These are phyloP conservation scores for Anhinga rufa DNA, from an alignment of 2,113 vertebrate genomes.

Conservation along the genomic window DNA sequence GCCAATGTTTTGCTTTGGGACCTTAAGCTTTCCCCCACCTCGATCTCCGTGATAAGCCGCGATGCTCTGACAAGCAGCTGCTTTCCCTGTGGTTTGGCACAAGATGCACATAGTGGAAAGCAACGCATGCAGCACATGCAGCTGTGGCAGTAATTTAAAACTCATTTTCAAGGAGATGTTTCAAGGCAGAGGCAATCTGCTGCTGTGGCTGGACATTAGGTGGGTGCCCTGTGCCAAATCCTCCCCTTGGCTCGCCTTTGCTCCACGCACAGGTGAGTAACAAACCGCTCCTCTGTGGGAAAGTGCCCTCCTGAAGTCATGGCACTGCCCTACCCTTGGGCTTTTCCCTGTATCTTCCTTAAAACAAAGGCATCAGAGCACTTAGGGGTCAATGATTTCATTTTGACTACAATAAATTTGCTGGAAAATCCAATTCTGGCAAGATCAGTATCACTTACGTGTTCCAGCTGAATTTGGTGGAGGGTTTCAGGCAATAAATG, in stretches of 20 bases:
- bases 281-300: not conserved
- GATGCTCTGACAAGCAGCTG: not conserved
- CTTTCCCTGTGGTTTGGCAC: not conserved
- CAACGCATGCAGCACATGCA: no score
- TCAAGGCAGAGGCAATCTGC: not conserved
- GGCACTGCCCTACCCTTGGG: not conserved
- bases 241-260: not conserved
- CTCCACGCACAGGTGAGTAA: not conserved
- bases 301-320: not conserved
- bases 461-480: not conserved
- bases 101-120: not conserved
- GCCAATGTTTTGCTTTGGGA: not conserved
- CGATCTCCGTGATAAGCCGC: not conserved
- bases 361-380: not conserved
- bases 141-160: not conserved
- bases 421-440: not conserved
- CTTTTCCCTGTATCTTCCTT: not conserved
- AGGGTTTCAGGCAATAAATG: not conserved
- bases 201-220: not conserved
- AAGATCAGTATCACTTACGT: fast-evolving
- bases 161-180: not conserved
- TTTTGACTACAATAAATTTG: not conserved
- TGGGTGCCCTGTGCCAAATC: not conserved
- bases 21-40: not conserved
- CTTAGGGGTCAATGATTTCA: not conserved